These are phyloP conservation scores for Cassiopea andromeda DNA, from an alignment of 30 jellyfish, hydroid and myxozoan species.

Conservation along the genomic window DNA sequence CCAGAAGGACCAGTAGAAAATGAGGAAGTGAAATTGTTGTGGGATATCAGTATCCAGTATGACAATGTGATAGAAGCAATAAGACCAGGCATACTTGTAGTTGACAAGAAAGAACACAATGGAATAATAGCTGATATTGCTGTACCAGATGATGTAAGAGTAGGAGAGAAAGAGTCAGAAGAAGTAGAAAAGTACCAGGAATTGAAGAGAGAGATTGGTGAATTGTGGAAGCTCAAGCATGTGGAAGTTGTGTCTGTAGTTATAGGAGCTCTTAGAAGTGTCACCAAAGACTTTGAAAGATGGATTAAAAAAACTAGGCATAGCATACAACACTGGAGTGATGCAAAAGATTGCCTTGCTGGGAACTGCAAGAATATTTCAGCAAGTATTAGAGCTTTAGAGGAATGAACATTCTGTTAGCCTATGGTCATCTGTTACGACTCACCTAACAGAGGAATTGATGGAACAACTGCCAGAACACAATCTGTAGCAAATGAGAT, in stretches of 20 bases:
- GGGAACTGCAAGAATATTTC: background rate
- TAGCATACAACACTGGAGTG: background rate
- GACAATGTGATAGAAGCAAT: background rate
- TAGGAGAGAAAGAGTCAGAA: background rate
- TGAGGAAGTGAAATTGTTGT: background rate
- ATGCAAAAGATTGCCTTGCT: background rate
- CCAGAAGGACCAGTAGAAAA: background rate
- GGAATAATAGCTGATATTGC: background rate
- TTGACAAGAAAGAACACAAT: background rate
- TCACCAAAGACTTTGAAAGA: background rate
- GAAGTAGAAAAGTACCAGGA: background rate
- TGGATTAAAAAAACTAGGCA: background rate
- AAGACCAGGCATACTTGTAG: background rate
- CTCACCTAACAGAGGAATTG: background rate
- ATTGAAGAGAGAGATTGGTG: background rate
- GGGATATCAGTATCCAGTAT: background rate
- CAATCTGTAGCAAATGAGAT: background rate
- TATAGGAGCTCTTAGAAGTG: background rate
- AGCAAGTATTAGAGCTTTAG: background rate
- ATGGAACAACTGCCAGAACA: background rate
- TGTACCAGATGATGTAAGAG: background rate
- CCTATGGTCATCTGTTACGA: background rate
- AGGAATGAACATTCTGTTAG: background rate
- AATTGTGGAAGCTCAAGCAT: background rate
- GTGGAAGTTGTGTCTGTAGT: no score